Evolutionary conservation across 2,888 invertebrate species (phyloP).

Genomic region (Lymantria monacha): DNA sequence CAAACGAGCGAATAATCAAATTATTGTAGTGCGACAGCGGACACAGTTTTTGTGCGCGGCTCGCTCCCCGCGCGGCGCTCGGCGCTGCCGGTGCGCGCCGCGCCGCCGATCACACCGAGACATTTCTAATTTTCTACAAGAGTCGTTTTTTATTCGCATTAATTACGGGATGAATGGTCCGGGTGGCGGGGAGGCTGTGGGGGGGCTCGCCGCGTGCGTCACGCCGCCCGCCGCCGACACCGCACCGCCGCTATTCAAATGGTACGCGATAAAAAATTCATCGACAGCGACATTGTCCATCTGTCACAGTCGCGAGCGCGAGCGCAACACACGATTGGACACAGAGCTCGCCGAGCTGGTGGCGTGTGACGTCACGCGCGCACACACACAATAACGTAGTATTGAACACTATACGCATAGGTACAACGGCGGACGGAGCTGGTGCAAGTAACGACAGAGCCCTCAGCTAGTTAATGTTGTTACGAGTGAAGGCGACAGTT

Average conservation of each 20-base stretch:
- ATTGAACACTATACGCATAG: too few species aligned
- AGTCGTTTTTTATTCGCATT: conserved; percentile 69
- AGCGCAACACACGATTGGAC: conserved; percentile 9
- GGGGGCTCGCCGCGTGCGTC: conserved; percentile 58
- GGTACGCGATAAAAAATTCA: conserved; percentile 34
- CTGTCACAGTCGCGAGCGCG: conserved; percentile 43
- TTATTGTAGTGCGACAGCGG: conserved; percentile 63
- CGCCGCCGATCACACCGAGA: conserved; percentile 66
- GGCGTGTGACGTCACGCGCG: too few species aligned
- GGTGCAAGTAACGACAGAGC: too few species aligned
- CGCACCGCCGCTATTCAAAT: conserved; percentile 48
- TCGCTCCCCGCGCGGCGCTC: not conserved
- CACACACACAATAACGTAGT: too few species aligned
- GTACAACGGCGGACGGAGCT: too few species aligned
- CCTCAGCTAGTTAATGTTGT: too few species aligned
- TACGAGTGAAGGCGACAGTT: not conserved
- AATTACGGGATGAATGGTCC: conserved; percentile 73
- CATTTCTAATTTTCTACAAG: conserved; percentile 73
- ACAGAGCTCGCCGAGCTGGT: too few species aligned
- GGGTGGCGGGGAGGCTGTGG: conserved; percentile 33
- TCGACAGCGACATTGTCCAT: conserved; percentile 39
- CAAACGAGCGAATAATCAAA: conserved; percentile 70
- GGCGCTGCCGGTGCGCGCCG: conserved; percentile 22
- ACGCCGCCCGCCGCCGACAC: conserved; percentile 38
- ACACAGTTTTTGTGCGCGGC: conserved; percentile 49